Base-by-base conservation (phyloP, 1,140 invertebrate genomes). In the Drosophila fuyamai region DNA sequence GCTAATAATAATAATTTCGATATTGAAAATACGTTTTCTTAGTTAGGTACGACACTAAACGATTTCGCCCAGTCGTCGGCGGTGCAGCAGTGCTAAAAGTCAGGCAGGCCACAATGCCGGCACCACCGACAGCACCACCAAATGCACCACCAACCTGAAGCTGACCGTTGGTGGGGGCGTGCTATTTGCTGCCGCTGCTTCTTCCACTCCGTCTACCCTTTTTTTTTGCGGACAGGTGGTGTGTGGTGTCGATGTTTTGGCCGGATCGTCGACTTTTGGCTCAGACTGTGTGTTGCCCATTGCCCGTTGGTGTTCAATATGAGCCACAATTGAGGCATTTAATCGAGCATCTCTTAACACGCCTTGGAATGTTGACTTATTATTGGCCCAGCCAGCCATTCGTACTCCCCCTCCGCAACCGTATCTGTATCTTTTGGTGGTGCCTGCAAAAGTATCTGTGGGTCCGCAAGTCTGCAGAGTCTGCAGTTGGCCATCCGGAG, bases 1-100 rank as follows among this genome's bases (percentile, higher is more conserved):
- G 86, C 86, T 90, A 90, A 90, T 90, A 90, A 90, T 90, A 90
- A 90, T 90, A 90, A 90, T 90, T 90, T 90, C 79, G 79, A 90
- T 90, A 90, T 86, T 90, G 86, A 90, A 90, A 83, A 90, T 90
- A 90, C 79, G 79, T 82, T 90, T 90, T 86, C 81, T 90, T 90
- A 88, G 83, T 88, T 88, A 88, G 83, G 84, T 89, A 88, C 73
- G 86, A 90, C 81, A 82, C 84, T 89, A 90, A 89, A 90, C 84
- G 85, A 89, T 89, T 89, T 90, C 79, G 86, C 86, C 86, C 86
- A 82, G 88, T 79, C 72, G 61, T 54, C 61, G 55, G 50, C 57
- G 60, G 56, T 63, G 57, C 44, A 38, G 50, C 71, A 79, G 79
- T 82, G 82, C 86, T 79, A 90, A 80, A 85, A 80, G 86, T 90